Conservation (phyloP, 2,797 vertebrate genomes). For the Chaunax sp. region DNA sequence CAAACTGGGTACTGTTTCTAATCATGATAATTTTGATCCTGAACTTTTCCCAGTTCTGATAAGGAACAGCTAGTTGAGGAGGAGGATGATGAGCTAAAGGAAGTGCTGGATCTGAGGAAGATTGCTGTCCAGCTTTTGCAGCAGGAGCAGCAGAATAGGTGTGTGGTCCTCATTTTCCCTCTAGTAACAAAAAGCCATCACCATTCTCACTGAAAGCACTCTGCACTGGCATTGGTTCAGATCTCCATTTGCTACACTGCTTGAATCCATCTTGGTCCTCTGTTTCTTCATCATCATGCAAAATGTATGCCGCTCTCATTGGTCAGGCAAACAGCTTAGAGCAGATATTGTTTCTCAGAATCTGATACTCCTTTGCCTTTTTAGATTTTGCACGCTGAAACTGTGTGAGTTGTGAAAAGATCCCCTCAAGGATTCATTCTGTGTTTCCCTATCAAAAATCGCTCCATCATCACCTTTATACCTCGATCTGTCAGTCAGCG, state of each 20-base stretch:
- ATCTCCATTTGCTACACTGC: neutral
- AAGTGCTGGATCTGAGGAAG: slow-evolving; percentile 96
- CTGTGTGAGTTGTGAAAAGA: too few relatives aligned
- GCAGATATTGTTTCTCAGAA: neutral
- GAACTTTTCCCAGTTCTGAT: slow-evolving; percentile 82
- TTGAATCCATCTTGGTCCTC: slow-evolving; percentile 39
- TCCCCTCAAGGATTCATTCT: neutral
- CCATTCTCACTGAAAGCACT: neutral
- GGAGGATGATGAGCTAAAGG: slow-evolving; percentile 94
- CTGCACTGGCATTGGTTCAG: neutral
- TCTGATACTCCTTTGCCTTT: neutral
- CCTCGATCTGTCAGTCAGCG: slow-evolving; percentile 23
- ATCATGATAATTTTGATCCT: neutral
- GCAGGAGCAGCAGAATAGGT: slow-evolving; percentile 98
- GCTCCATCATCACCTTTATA: neutral
- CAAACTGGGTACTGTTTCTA: neutral
- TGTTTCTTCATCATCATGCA: neutral
- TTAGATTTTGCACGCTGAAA: neutral
- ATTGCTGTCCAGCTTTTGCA: slow-evolving; percentile 95
- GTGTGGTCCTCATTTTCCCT: slow-evolving; percentile 24
- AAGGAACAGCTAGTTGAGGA: slow-evolving; percentile 91
- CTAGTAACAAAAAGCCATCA: neutral
- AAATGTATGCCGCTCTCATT: neutral
- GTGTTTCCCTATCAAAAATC: slow-evolving; percentile 2
- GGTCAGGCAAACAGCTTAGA: neutral